Evolutionary conservation across 2,113 vertebrate species (phyloP).

Genomic region (Tursiops truncatus): DNA sequence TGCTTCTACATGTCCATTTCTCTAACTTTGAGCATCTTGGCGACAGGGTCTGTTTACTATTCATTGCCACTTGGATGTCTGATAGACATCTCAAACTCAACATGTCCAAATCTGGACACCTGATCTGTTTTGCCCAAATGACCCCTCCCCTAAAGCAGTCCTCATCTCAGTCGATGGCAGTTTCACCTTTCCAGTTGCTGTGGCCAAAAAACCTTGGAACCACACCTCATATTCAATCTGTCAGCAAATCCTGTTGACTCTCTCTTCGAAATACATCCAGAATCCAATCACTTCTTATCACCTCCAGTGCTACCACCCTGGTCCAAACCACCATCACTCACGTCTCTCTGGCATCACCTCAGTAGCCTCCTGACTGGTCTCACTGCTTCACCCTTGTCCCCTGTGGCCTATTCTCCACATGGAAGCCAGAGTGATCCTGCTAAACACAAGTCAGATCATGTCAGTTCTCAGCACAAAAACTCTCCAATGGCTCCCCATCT

Average conservation of each 20-base stretch:
- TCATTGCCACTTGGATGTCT: neutral
- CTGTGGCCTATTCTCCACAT: neutral
- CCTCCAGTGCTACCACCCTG: neutral
- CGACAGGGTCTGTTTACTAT: neutral
- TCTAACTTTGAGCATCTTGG: neutral
- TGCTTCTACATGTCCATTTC: conserved; percentile 11
- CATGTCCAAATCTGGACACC: neutral
- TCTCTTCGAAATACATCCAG: neutral
- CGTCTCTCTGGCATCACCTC: neutral
- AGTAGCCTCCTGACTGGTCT: neutral
- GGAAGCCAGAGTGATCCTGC: conserved; percentile 1
- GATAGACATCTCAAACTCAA: conserved; percentile 19
- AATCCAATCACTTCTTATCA: conserved; percentile 34
- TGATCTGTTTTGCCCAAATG: neutral
- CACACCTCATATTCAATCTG: neutral
- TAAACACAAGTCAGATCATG: neutral
- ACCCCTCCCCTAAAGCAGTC: neutral
- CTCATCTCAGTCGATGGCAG: neutral
- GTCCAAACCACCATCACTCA: neutral
- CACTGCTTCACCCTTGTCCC: neutral
- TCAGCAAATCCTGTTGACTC: conserved; percentile 32
- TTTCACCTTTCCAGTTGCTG: conserved; percentile 10
- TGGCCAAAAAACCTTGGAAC: conserved; percentile 10
- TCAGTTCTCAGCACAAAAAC: conserved; percentile 40
- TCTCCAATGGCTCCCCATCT: neutral